phyloP scores from a whole-genome alignment of 2,113 vertebrate species.

The Amazona guildingii region DNA sequence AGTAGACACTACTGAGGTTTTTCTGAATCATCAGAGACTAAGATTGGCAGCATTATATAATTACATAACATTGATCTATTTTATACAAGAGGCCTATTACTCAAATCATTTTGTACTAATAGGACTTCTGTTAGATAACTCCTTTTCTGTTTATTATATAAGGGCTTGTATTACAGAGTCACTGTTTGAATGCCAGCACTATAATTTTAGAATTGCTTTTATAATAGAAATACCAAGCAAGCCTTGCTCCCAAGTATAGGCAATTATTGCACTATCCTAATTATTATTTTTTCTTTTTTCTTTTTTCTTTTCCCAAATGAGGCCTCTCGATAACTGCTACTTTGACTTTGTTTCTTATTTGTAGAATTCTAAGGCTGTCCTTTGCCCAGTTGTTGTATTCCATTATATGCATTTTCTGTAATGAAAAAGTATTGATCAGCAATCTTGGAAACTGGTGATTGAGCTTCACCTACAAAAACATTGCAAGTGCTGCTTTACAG shows the following conservation, averaged over 20 bases:
- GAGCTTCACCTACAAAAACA: neutral
- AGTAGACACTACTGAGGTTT: constrained; percentile 11
- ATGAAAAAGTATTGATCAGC: neutral
- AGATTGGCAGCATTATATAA: constrained; percentile 13
- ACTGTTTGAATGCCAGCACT: constrained; percentile 33
- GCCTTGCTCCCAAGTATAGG: constrained; percentile 1
- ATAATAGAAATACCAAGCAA: constrained; percentile 20
- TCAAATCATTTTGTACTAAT: constrained; percentile 45
- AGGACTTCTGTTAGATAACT: constrained; percentile 54
- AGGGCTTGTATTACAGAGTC: constrained; percentile 32
- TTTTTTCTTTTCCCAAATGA: neutral
- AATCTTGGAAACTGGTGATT: neutral
- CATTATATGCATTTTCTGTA: neutral
- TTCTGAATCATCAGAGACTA: constrained; percentile 21
- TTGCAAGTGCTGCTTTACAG: neutral
- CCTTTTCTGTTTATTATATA: constrained; percentile 53
- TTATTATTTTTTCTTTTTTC: neutral
- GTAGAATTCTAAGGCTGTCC: neutral
- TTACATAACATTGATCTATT: constrained; percentile 49
- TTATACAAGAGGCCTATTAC: constrained; percentile 24
- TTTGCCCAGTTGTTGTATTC: neutral
- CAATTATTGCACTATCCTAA: constrained; percentile 6
- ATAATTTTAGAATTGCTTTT: constrained; percentile 54
- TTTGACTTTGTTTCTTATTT: neutral
- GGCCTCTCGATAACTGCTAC: neutral